Percentiles rank a stretch among this genome's conserved stretches.
These are phyloP conservation scores for Epistrophella euchroma DNA, from an alignment of 2,888 invertebrate genomes.

Conservation along the genomic window DNA sequence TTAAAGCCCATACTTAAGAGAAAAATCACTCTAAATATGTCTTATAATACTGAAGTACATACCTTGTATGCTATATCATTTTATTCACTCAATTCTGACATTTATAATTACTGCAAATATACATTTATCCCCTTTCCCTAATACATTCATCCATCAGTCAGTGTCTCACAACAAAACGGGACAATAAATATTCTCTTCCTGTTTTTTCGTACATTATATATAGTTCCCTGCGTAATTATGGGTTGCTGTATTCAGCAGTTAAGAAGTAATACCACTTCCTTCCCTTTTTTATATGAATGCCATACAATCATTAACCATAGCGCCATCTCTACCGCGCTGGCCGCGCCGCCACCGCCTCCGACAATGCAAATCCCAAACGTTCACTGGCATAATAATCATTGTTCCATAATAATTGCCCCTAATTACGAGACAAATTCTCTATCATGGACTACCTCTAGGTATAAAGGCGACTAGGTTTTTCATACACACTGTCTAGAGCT, in stretches of 20 bases:
- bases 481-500: conserved; percentile 8
- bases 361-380: conserved; percentile 12
- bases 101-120: conserved; percentile 43
- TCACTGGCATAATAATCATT: conserved; percentile 54
- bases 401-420: conserved; percentile 72
- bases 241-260: conserved; percentile 33
- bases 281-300: conserved; percentile 27
- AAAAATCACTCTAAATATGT: neutral
- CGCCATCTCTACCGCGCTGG: neutral
- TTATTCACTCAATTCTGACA: conserved; percentile 11
- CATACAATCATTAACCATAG: conserved; percentile 2
- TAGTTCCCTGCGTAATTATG: conserved; percentile 11
- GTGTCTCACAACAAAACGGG: conserved; percentile 40
- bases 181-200: conserved; percentile 65
- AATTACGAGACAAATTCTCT: conserved; percentile 71
- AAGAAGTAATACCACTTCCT: conserved; percentile 57
- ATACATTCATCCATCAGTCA: neutral
- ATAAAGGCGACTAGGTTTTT: conserved; percentile 29
- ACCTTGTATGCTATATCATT: neutral
- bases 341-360: neutral
- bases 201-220: neutral
- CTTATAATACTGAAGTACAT: neutral
- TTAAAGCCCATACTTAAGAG: neutral
- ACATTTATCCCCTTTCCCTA: neutral
- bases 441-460: conserved; percentile 16